Evolutionary conservation across 2,113 vertebrate genomes (phyloP), one percentile per base, ranked within the genome.

Genomic region (Lophius piscatorius): DNA sequence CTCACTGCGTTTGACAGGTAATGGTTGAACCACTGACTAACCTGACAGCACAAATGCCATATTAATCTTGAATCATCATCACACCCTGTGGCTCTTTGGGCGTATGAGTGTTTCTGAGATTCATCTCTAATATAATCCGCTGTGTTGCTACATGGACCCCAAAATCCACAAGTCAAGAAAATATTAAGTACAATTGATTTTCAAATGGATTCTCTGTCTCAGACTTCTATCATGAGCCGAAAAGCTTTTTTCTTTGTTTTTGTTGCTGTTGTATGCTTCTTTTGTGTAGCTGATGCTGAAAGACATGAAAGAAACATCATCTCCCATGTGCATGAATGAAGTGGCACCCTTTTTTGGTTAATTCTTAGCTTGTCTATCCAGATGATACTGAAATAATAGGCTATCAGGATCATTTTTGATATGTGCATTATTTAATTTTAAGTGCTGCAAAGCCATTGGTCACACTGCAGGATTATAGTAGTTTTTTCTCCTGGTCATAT

Each of bases 1-100:
- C 28, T 92, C 92, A 1, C 58, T 95, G 66, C 91, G 91, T 61
- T 63, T 95, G 5, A 89, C 91, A 69, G 94, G 94, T 96, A 88
- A 64, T 16, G 14, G 39, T 38, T 39, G 31, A 49, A 67, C 39
- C 33, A 51, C 10, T 18, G 50, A 49, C 52, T 66, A 23, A 41
- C 48, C 17, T 51, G 26, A 11, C 54, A 26, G 33, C 31, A 14
- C 23, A n/a, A 48, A 1, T 0, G 10, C n/a, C 11, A 10, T 39
- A 22, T 48, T 55, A 0, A 35, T 68, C 42, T 49, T 18, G 16
- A 47, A 38, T 50, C 11, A 11, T 2, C n/a, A n/a, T 28, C 9
- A 6, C 12, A 29, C 21, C 28, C 22, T 46, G 24, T 0, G 3
- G 33, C 36, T 45, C 6, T 23, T 28, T 31, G 29, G 18, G 14